Conservation (phyloP, 2,888 invertebrate genomes). For the Calliopum simillimum region DNA sequence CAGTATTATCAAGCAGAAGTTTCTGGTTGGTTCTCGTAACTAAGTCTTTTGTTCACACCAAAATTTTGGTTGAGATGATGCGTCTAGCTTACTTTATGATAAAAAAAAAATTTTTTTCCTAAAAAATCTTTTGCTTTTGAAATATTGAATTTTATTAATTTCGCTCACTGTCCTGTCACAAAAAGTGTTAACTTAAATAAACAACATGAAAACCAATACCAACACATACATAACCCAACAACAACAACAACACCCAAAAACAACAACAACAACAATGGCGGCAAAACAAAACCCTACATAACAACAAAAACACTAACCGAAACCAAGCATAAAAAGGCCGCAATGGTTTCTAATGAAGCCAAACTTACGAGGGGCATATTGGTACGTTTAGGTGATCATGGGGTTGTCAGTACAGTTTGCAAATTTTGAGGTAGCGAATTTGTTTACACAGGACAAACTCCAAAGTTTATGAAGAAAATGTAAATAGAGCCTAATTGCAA, state of each 20-base stretch:
- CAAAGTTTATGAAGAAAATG: constrained; percentile 17
- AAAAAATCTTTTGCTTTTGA: no score
- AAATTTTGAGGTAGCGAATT: neutral
- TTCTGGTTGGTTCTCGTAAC: no score
- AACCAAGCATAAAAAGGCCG: constrained; percentile 8
- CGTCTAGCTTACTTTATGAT: no score
- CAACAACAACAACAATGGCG: no score
- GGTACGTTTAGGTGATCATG: no score
- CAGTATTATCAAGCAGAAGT: no score
- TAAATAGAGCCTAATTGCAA: constrained; percentile 24
- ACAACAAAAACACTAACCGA: constrained; percentile 1
- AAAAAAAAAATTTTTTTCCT: no score
- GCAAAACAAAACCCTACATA: neutral
- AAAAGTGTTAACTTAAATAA: neutral
- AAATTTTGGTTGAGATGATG: no score
- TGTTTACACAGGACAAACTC: constrained; percentile 14
- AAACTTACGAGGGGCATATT: neutral
- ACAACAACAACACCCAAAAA: neutral
- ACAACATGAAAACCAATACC: constrained; percentile 15
- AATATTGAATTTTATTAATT: no score
- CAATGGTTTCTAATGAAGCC: constrained; percentile 15
- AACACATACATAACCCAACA: neutral
- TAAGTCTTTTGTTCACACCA: no score
- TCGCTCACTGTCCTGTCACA: neutral
- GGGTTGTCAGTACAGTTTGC: neutral